Evolutionary conservation across 2,888 invertebrate species (phyloP), one percentile per base, ranked within the genome.

Genomic region (Plebejus anna): DNA sequence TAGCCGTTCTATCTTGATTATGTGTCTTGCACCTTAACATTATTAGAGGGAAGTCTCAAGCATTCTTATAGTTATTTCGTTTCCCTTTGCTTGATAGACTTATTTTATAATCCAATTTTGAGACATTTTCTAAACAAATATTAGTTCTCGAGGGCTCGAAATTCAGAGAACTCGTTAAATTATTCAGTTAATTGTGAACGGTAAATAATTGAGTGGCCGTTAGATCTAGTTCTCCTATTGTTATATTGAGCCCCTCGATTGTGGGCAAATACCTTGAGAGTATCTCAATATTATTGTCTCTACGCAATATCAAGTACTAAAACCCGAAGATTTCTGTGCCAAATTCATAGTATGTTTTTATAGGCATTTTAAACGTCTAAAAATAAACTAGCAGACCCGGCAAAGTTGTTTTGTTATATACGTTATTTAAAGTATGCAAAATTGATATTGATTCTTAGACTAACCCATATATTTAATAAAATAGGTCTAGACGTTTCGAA

Each of bases 161-260:
- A 13, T 28, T 61, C 11, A 61, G 22, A 28, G 61, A 28, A 28
- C 61, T 66, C 28, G 61, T 28, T 66, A 32, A 66, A 66, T 66
- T 66, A 66, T 28, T 66, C 11, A 32, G 61, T 66, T 66, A 66
- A 66, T 66, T 66, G 61, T 13, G 61, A 66, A 66, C 61, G 61
- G 11, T 66, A 32, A 66, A 66, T 66, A 66, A 66, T 66, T 66
- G 61, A 66, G 61, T 28, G 61, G 4, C 61, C 32, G 28, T 13
- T 66, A 22, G 28, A 66, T 28, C 28, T 32, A 66, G 61, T 66
- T 66, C 22, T 32, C 4, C 28, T 66, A 66, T 66, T 66, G 61
- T 66, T 32, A 28, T 66, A 66, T 11, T 2, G 28, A 66, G 28
- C 59, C 9, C 11, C 28, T 4, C 28, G 32, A 66, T 66, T 66